Evolutionary conservation across 2,113 vertebrate species (phyloP), one percentile per base, ranked within the genome.

Genomic region (Hippolais icterina): DNA sequence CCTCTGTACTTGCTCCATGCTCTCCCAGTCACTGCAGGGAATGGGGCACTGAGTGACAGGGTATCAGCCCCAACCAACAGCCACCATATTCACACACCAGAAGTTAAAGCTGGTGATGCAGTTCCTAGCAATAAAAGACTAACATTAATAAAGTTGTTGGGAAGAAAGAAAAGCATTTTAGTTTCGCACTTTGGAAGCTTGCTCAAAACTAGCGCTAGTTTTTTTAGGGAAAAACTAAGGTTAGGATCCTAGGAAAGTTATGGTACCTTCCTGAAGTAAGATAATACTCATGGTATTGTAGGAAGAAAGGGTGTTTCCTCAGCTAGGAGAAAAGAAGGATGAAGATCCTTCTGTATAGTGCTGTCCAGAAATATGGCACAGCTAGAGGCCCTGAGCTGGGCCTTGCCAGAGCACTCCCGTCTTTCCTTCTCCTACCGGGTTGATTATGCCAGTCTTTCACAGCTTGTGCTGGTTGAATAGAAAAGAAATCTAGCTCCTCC

Each of bases 11-110:
- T 53, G 8, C 39, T 70, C 47, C 14, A 33, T 37, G 10, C 13
- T 61, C 27, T 91, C 31, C 41, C 57, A 47, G 49, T 41, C 28
- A 10, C 33, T 12, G 28, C 0, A 0, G 93, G 68, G 64, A 90
- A 37, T 2, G 6, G 52, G 42, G 59, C 76, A 64, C 44, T 33
- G 37, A 65, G n/a, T 15, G 37, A 50, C 50, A 12, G 0, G 0
- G 25, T 27, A 39, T 46, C 12, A 93, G 21, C 16, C 25, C 31
- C 37, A 27, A 6, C 1, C 6, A 31, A 12, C 11, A 23, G 24
- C 47, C 61, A 49, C 8, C 17, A 20, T 0, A 0, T 53, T 49
- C 66, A 79, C 47, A 54, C 20, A n/a, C 3, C 22, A 69, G 31
- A 35, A 88, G 33, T 42, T 66, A 89, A 78, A 65, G 35, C 21